Conservation (phyloP, 2,888 invertebrate species). For the Ctenicera cuprea region DNA sequence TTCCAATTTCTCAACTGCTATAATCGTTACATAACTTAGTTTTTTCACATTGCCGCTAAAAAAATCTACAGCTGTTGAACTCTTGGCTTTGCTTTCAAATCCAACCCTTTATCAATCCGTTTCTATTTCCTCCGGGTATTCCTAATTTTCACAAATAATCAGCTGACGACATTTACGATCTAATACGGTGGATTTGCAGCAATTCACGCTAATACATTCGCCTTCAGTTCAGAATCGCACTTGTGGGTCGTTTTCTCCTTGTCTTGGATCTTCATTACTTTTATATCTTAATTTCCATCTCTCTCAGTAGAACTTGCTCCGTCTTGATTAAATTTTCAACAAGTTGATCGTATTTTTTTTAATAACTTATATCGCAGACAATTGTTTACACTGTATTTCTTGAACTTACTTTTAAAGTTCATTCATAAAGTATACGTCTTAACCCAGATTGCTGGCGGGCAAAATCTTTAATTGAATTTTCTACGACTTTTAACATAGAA, state of each 20-base stretch:
- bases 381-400: no score
- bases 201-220: conserved; percentile 8
- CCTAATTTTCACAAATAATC: conserved; percentile 25
- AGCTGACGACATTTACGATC: conserved; percentile 24
- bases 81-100: not conserved
- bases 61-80: not conserved
- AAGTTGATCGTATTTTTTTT: conserved; percentile 12
- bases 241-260: conserved; percentile 9
- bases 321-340: conserved; percentile 30
- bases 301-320: not conserved
- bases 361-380: not conserved
- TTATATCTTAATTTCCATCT: conserved; percentile 21
- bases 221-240: conserved; percentile 4
- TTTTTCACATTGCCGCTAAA: not conserved
- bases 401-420: no score
- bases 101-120: conserved; percentile 17
- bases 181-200: not conserved
- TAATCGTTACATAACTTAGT: not conserved
- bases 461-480: not conserved
- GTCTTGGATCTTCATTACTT: conserved; percentile 14
- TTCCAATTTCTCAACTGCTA: no score
- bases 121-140: conserved; percentile 8
- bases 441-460: not conserved
- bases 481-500: not conserved
- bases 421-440: not conserved